Evolutionary conservation across 2,888 invertebrate genomes (phyloP), one percentile per base, ranked within the genome.

Genomic region (Drosophila engyochracea): DNA sequence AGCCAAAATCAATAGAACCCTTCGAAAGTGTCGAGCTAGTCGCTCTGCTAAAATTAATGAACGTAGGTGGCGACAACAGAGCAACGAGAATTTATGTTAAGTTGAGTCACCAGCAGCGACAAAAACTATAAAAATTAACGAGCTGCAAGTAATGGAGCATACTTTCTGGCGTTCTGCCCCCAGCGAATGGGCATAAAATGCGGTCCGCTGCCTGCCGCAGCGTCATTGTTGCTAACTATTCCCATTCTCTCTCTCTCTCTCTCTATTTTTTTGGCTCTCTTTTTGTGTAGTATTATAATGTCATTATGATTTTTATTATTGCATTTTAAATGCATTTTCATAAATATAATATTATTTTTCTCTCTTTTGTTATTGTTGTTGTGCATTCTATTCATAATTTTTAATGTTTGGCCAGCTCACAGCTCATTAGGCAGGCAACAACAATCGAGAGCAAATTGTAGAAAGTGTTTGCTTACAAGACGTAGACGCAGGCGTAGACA

Each of bases 71-170:
- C 78, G 68, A 67, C 67, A 73, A 39, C 67, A 65, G 49, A 75
- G 64, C 74, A 68, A 71, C 60, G 51, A 58, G 58, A 81, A 79
- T 82, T 87, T 74, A 82, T 85, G 78, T 80, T 78, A 80, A 70
- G 76, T 74, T 76, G 70, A 81, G 75, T 77, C 79, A 77, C 74
- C 72, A 76, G 60, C 81, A 69, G 75, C 70, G 81, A 70, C 75
- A 62, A 81, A 81, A 74, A 80, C 83, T 87, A 90, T 88, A 82
- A 88, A 88, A 89, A 81, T 87, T 90, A 89, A 89, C 91, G 88
- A 89, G 79, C 85, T 89, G 88, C 85, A 85, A 82, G 74, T 91
- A 89, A 89, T 90, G 88, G 82, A 81, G 85, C 83, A 87, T 83
- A 84, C 85, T 89, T 85, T 87, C 85, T 72, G 83, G 73, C 76